Base-by-base conservation (phyloP, 1,140 invertebrate species). In the Thaumetopoea pityocampa region DNA sequence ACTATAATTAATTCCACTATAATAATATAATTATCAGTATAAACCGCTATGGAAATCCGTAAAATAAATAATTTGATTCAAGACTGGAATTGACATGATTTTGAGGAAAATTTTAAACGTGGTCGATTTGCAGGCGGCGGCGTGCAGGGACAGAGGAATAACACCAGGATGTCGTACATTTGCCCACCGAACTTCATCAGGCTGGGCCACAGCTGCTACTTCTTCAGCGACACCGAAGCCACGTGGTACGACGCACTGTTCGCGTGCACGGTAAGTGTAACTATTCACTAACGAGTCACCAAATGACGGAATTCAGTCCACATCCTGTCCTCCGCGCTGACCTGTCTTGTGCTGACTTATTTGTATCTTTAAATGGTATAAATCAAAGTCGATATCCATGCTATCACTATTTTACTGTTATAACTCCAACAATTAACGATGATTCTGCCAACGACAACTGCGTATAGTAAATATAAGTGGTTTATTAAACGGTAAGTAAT, bases 231-330 rank as follows among this genome's bases (percentile, higher is more conserved):
- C 5, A 87, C 87, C 30, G 88, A 86, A 12, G 87, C 88, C 0
- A 88, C 88, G 7, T 94, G 92, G 92, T 88, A 90, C 46, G 88
- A 90, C 6, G 92, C 93, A 3, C 87, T 91, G 53, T 93, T 91
- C 61, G 72, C 89, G 24, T 94, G 93, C 68, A 88, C 89, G 80
- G 85, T 85, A 61, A 52, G 40, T 38, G 2, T 22, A 14, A 5
- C 15, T 6, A n/a, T 18, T 10, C 0, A 3, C 10, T 23, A 14
- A n/a, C n/a, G n/a, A n/a, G n/a, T n/a, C n/a, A n/a, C n/a, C n/a
- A n/a, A n/a, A n/a, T n/a, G n/a, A n/a, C n/a, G n/a, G n/a, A n/a
- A n/a, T n/a, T n/a, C n/a, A n/a, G n/a, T n/a, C n/a, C n/a, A n/a
- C n/a, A n/a, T n/a, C n/a, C n/a, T n/a, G n/a, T n/a, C n/a, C n/a